Evolutionary conservation across 2,888 invertebrate genomes (phyloP), one percentile per base, ranked within the genome.

Genomic region (Bombylius major): DNA sequence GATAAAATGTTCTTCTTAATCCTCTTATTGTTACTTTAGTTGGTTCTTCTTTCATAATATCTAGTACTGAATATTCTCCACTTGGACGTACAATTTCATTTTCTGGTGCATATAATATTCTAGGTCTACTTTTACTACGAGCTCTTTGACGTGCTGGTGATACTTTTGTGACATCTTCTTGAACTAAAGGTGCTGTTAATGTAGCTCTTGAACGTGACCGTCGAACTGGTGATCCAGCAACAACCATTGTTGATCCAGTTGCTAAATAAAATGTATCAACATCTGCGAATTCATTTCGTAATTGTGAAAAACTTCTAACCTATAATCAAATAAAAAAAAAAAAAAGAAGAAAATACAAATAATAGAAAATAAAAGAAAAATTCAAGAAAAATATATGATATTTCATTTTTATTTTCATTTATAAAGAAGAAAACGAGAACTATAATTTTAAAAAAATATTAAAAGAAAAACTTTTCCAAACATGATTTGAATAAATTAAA

Each of bases 221-320:
- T 62, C 85, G 75, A 46, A 83, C 79, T 1, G 85, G 84, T 1
- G 85, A 84, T 68, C 71, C 72, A 51, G 71, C 71, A 50, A 71
- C 68, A 51, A 72, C 68, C 45, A 75, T 65, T 33, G 72, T 69
- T 14, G 71, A 66, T n/a, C 71, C 73, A 11, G 71, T 72, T 57
- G 73, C 70, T 68, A 93, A 77, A 70, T 92, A 92, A 75, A 95
- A 95, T 5, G 91, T 91, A 70, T 93, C 92, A 54, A 91, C 86
- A 66, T 92, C 91, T 13, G 89, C 87, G 68, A 93, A 91, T 70
- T 95, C 95, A 71, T 93, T 91, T 51, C 94, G 82, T 54, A 96
- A 76, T 67, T 95, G 95, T 0, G 94, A 93, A 72, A 94, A 96
- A 72, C 95, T 94, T 64, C 91, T 81, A 5, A 95, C 88, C 91